A percentile compares a stretch with the other conserved stretches of the same genome.
Evolutionary conservation across 2,888 invertebrate species (phyloP).

Genomic region (Drosophila histrio): DNA sequence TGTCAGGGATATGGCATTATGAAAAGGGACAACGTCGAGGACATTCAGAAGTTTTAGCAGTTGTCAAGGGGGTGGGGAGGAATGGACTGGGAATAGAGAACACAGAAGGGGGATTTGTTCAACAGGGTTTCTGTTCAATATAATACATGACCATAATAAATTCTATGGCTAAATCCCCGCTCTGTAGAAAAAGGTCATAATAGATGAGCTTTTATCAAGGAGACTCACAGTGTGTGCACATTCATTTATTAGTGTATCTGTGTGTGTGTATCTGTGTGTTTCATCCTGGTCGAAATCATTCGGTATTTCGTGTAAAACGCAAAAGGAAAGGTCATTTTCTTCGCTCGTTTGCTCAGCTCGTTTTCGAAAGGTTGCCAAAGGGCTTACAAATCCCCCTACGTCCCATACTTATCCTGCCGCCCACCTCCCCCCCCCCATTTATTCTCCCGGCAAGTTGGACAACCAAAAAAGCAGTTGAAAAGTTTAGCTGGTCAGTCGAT

Average conservation of each 20-base stretch:
- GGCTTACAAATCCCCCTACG: slow-evolving; percentile 45
- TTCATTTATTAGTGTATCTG: slow-evolving; percentile 8
- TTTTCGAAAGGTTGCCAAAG: slow-evolving; percentile 75
- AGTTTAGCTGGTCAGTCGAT: slow-evolving; percentile 73
- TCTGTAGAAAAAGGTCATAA: slow-evolving; percentile 78
- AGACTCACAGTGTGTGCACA: slow-evolving; percentile 13
- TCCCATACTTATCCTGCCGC: background rate
- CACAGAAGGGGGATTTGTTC: slow-evolving; percentile 13
- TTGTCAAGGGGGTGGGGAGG: slow-evolving; percentile 5
- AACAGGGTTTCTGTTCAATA: slow-evolving; percentile 53
- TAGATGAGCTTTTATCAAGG: slow-evolving; percentile 72
- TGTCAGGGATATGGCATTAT: slow-evolving; percentile 39
- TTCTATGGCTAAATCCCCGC: slow-evolving; percentile 75
- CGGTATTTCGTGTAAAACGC: slow-evolving; percentile 67
- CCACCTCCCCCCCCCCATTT: background rate
- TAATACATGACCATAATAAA: slow-evolving; percentile 79
- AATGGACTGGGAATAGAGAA: background rate
- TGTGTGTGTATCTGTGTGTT: slow-evolving; percentile 19
- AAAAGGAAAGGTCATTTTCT: slow-evolving; percentile 77
- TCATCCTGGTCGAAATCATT: slow-evolving; percentile 61
- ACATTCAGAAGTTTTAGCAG: slow-evolving; percentile 37
- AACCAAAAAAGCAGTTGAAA: slow-evolving; percentile 60
- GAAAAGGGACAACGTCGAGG: slow-evolving; percentile 44
- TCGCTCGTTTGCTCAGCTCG: slow-evolving; percentile 65
- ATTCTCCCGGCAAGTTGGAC: background rate